Conservation (phyloP, 2,888 invertebrate genomes). For the Calameuta idolon region DNA sequence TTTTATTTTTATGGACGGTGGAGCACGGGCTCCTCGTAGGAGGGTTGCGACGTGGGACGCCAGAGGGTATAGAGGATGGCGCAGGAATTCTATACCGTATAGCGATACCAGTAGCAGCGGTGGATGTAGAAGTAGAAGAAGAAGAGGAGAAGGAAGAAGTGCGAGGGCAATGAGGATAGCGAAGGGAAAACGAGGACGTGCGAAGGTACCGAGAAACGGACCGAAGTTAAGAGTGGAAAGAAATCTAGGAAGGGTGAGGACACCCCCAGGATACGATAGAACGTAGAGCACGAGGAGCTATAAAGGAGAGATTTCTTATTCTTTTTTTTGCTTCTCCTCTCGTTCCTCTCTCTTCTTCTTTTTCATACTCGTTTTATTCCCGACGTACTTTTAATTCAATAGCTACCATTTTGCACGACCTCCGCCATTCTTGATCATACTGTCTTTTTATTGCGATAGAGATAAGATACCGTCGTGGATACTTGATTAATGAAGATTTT, state of each 20-base stretch:
- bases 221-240: neutral
- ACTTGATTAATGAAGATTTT: neutral
- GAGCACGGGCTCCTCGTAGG: conserved; percentile 38
- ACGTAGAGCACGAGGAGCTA: conserved; percentile 19
- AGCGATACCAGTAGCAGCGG: neutral
- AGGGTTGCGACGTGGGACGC: conserved; percentile 1
- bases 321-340: conserved; percentile 14
- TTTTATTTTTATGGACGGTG: conserved; percentile 67
- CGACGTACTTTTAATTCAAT: conserved; percentile 64
- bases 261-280: neutral
- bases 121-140: conserved; percentile 24
- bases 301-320: conserved; percentile 41
- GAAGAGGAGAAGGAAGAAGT: conserved; percentile 25
- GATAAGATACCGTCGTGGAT: neutral
- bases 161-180: conserved; percentile 9
- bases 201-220: conserved; percentile 21
- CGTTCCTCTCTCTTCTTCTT: neutral
- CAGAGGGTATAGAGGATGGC: conserved; percentile 13
- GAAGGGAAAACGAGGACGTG: conserved; percentile 1
- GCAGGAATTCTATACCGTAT: conserved; percentile 7
- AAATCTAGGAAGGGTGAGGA: neutral
- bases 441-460: neutral
- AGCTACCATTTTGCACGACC: conserved; percentile 47
- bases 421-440: neutral
- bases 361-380: conserved; percentile 44